Conservation (phyloP, 2,888 invertebrate genomes). For the Hartigia nigra region DNA sequence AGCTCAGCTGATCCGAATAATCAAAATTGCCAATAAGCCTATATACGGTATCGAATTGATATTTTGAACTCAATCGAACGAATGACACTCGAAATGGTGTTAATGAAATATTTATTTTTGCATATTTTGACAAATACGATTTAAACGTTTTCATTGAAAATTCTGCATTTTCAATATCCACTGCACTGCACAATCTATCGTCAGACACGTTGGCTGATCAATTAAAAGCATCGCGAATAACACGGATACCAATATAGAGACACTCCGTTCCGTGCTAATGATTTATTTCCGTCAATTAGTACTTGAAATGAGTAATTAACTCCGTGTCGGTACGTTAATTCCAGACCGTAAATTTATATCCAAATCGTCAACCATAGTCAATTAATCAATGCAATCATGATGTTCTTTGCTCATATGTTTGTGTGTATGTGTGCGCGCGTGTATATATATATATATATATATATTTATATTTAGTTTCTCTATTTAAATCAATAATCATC, state of each 20-base stretch:
- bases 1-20: neutral
- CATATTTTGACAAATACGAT: no score
- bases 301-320: neutral
- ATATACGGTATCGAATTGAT: neutral
- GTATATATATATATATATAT: no score
- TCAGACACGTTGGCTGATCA: neutral
- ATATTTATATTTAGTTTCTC: no score
- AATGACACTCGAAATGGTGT: neutral
- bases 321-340: neutral
- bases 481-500: neutral
- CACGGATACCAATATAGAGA: neutral
- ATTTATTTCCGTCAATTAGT: neutral
- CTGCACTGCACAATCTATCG: neutral
- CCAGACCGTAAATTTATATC: neutral
- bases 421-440: no score
- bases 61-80: neutral
- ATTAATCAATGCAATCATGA: neutral
- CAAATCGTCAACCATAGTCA: neutral
- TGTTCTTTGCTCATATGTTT: neutral
- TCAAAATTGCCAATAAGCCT: neutral
- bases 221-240: neutral
- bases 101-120: neutral
- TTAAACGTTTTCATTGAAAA: neutral
- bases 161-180: neutral
- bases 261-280: neutral